Evolutionary conservation across 2,797 vertebrate species (phyloP).

Genomic region (Cheirogaleus major): DNA sequence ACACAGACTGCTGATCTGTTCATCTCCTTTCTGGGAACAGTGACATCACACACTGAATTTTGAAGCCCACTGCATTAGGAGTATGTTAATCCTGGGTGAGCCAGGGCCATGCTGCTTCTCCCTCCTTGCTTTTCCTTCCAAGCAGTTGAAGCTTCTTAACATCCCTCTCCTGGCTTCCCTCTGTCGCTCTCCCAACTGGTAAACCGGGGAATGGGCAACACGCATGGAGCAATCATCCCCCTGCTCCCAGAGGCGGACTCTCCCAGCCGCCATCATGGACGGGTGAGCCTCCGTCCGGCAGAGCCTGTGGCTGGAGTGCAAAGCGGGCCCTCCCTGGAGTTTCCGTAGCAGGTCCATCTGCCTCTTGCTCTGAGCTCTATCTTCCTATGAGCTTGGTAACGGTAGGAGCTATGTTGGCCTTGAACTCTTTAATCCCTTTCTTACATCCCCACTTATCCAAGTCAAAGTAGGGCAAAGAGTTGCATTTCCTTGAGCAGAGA

Average conservation of each 20-base stretch:
- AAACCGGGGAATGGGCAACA: rapidly evolving
- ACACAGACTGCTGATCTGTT: rapidly evolving
- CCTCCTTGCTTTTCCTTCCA: too few species aligned
- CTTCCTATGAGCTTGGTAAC: neutral
- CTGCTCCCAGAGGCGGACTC: rapidly evolving
- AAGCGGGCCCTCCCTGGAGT: neutral
- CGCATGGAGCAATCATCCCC: rapidly evolving
- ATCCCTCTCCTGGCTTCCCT: rapidly evolving
- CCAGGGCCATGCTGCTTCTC: rapidly evolving
- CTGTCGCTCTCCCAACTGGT: neutral
- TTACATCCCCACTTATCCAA: neutral
- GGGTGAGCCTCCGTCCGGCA: neutral
- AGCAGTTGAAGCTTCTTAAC: too few species aligned
- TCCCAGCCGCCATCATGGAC: neutral
- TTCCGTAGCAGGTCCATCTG: rapidly evolving
- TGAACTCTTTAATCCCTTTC: neutral
- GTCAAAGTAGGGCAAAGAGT: neutral
- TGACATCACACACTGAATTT: rapidly evolving
- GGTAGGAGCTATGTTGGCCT: neutral
- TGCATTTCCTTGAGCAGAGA: neutral
- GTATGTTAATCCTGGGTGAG: rapidly evolving
- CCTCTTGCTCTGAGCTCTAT: neutral
- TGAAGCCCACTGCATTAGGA: rapidly evolving
- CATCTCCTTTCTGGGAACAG: neutral
- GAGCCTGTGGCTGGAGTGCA: neutral